Evolutionary conservation across 1,140 invertebrate species (phyloP), one percentile per base, ranked within the genome.

Genomic region (Dendrolimus kikuchii): DNA sequence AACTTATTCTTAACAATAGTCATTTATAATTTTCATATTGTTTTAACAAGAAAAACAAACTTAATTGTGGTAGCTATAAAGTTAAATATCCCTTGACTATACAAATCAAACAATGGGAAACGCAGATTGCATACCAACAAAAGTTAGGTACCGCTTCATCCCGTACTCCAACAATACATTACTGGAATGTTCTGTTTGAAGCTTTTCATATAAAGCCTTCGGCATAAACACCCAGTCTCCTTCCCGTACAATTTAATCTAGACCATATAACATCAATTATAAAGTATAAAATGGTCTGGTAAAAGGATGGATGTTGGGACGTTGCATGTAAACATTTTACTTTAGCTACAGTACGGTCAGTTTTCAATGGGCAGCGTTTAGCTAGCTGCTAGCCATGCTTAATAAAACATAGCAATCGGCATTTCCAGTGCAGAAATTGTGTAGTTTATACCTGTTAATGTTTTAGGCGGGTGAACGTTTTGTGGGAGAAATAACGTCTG

Each of bases 321-420:
- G 46, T 48, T 48, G 37, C 36, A 38, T 51, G 49, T 23, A 23
- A 23, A 23, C 23, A 23, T 23, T 23, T 23, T 23, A 23, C 23
- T 53, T 53, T 53, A 58, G 55, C 40, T 55, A 48, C 56, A 23
- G 51, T 50, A 55, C 56, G 51, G 55, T 51, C 46, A 55, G 51
- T 58, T 63, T 64, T 57, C 53, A 60, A 62, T 66, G 47, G 57
- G 39, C 50, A 38, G 41, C 51, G 53, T 64, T 51, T 53, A 51
- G 49, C 50, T 59, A 37, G 38, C 45, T 46, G 38, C 23, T 23
- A 23, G 23, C 23, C 23, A 23, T 49, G 55, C 40, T 58, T 61
- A 61, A 64, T 61, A 55, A 64, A 64, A 58, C 23, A 23, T 23
- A 23, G 23, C 23, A 23, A 23, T 23, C 23, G 23, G 23, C 23